Base-by-base conservation (phyloP, 2,888 invertebrate genomes). In the Volucella bombylans region DNA sequence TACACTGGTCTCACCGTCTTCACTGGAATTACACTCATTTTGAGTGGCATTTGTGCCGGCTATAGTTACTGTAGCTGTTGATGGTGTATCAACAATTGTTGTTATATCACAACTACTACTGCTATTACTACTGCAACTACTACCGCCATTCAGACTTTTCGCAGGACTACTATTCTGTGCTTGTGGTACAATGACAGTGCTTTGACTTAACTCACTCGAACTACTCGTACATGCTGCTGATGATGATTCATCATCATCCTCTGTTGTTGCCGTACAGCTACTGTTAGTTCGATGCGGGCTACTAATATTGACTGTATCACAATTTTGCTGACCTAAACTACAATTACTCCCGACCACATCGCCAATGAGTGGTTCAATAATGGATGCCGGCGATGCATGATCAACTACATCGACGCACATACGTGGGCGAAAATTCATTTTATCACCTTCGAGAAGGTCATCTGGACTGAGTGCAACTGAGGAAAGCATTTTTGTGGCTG, bases 401-500 rank as follows among this genome's bases (percentile, higher is more conserved):
- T 90, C 90, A 4, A 90, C 90, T 10, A 89, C 87, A 86, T 90
- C 90, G 11, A 83, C 78, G 39, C 89, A 87, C 4, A 76, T 49
- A 45, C 88, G 87, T 9, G 89, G 88, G 86, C 89, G 89, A 86
- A 88, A 87, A 77, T 87, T 88, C 83, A 88, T 85, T 54, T 71
- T 87, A 47, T 87, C 88, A 18, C 87, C 86, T 61, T 88, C 88
- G 9, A 89, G 76, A 55, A 89, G 61, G 83, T 90, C 90, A 59
- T 90, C 90, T 9, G 83, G 78, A 23, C 88, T 86, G 45, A 87
- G 88, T 6, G 88, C 89, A 23, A 90, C 88, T 18, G 91, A 90
- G 49, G 90, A 90, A 12, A 90, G 87, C 88, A 91, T 87, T 86
- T 91, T 92, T 69, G 90, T 90, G 62, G 91, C 91, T 15, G 92